Evolutionary conservation across 64 coral and sea anemone species (phyloP), one percentile per base, ranked within the genome.

Genomic region (Orbicella faveolata): DNA sequence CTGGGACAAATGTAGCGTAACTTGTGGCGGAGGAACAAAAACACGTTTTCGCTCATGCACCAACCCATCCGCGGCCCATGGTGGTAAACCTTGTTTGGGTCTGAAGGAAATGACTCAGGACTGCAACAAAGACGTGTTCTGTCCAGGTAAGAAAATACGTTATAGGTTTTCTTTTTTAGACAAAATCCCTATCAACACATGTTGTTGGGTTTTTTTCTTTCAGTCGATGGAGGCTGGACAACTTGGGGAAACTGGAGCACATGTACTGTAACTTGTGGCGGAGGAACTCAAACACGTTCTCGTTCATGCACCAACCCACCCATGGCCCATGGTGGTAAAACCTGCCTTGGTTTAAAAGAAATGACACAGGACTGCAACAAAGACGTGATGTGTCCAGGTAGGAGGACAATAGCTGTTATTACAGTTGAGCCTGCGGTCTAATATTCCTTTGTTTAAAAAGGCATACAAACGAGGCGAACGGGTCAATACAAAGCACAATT

Each of bases 271-370:
- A n/a, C 75, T 23, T 78, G 75, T 39, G 75, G 75, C 23, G 75
- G 41, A 23, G 75, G 75, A 44, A 78, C 75, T 52, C 75, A 78
- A 78, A 78, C 37, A 20, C 75, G 75, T 52, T 44, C 36, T 52
- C 75, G 75, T 39, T 78, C 75, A 15, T 78, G 75, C 75, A 78
- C 37, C 41, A 78, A 78, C 41, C 75, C 75, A 18, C 18, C 36
- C 19, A 41, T 51, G 37, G 75, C 75, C 36, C 75, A 78, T 78
- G 75, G 75, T 21, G 75, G 75, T 10, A 52, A 51, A 11, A 6
- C 37, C 17, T 78, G 75, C 52, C 15, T 9, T 17, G 75, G 75
- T 23, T 39, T 23, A 20, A 44, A 39, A 4, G 41, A 52, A 78
- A 78, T 53, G 18, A 51, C 75, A 41, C 75, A 21, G 17, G 9